Percentiles rank a stretch among this genome's conserved stretches.
These are phyloP conservation scores for Dynastes hyllus DNA, from an alignment of 2,888 invertebrate genomes.

Conservation along the genomic window DNA sequence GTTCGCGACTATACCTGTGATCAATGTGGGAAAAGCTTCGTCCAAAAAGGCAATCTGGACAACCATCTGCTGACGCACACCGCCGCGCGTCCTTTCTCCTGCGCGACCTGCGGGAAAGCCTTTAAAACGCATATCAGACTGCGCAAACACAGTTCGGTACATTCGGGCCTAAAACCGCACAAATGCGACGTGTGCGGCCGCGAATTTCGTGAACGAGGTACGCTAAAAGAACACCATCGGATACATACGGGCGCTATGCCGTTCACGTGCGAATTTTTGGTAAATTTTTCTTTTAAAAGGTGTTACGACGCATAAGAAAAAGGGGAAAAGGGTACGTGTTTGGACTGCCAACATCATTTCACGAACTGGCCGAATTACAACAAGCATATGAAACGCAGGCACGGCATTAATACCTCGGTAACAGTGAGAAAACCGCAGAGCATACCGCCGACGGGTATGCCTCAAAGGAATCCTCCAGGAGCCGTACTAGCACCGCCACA, in stretches of 20 bases:
- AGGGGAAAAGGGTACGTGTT: too few relatives aligned
- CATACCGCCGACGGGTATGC: conserved; percentile 71
- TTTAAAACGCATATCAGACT: conserved; percentile 75
- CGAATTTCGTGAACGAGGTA: conserved; percentile 80
- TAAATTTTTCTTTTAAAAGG: conserved; percentile 85
- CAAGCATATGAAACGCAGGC: conserved; percentile 86
- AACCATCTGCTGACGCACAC: conserved; percentile 75
- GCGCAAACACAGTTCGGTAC: conserved; percentile 76
- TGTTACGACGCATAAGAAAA: conserved; percentile 85
- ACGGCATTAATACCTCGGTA: conserved; percentile 73
- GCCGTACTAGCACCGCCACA: conserved; percentile 67
- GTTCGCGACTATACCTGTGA: conserved; percentile 75
- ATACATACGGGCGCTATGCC: conserved; percentile 88
- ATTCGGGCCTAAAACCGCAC: conserved; percentile 76
- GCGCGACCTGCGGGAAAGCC: conserved; percentile 72
- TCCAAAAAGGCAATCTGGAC: conserved; percentile 76
- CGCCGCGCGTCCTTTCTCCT: conserved; percentile 71
- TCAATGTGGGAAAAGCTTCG: conserved; percentile 76
- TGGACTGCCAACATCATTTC: conserved; percentile 82
- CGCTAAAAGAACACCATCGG: conserved; percentile 82
- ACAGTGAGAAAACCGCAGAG: conserved; percentile 69
- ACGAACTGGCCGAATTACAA: conserved; percentile 90
- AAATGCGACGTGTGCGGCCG: conserved; percentile 77
- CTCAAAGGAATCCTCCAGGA: conserved; percentile 69
- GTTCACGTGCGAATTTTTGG: conserved; percentile 82